Evolutionary conservation across 2,888 invertebrate genomes (phyloP), one percentile per base, ranked within the genome.

Genomic region (Gastracanthus pulcherrimus): DNA sequence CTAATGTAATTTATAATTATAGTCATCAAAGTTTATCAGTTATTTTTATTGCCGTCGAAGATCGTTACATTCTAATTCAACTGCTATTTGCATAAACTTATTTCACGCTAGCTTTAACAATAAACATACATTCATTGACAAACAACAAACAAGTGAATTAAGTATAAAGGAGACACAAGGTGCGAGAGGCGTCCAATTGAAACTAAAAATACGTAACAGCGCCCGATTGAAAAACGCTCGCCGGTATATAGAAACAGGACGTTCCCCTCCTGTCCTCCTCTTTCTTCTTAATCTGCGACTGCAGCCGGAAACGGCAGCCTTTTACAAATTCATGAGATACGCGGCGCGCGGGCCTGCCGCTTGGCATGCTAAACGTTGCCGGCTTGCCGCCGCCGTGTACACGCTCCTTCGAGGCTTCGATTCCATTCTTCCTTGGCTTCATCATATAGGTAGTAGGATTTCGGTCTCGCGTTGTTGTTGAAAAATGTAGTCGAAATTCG

Each of bases 321-420:
- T 64, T 81, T 83, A 78, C 72, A 81, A 83, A 83, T 83, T 83
- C 83, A 83, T 79, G 83, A 83, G 81, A 64, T 74, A 55, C 77
- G 69, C 62, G 29, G 62, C 41, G 41, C 62, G 60, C 62, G 16
- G 13, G n/a, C n/a, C n/a, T n/a, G n/a, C 55, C 67, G 55, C 29
- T 41, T 36, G 79, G 82, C 79, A 80, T 82, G 76, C 72, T 76
- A 76, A 82, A 55, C 77, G 51, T 34, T 70, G 29, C 60, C n/a
- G n/a, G 13, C 74, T 74, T 60, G 16, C 36, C 74, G 13, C 41
- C 19, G 29, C 19, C 31, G 58, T 41, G 3, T 51, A 38, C 13
- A 58, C 11, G 38, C 23, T 45, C 36, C 41, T 74, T 16, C 45
- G 11, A 67, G 58, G 66, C 58, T 79, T 67, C 67, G 19, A 60